Conservation (phyloP, 2,888 invertebrate species). For the Rotaria sp. region DNA sequence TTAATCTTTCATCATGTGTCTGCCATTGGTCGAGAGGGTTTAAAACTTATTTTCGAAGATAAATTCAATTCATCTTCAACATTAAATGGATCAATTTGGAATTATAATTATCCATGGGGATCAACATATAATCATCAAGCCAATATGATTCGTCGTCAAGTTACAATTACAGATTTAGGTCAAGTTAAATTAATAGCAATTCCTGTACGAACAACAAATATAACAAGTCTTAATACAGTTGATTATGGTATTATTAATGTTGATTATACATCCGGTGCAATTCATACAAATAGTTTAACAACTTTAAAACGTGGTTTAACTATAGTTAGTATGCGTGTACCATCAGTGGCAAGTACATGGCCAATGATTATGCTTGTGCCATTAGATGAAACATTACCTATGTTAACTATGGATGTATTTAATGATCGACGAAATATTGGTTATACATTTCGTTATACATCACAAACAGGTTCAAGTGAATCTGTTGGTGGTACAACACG, state of each 20-base stretch:
- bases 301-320: not conserved
- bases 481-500: not conserved
- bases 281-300: not conserved
- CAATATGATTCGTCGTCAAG: not conserved
- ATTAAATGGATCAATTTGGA: not conserved
- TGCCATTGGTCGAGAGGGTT: too few species aligned
- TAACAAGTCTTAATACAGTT: not conserved
- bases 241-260: not conserved
- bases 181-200: not conserved
- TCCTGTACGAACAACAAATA: not conserved
- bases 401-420: not conserved
- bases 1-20: too few species aligned
- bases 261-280: not conserved
- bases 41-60: too few species aligned
- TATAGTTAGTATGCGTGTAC: not conserved
- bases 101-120: not conserved
- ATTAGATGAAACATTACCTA: not conserved
- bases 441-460: not conserved
- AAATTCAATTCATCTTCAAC: too few species aligned
- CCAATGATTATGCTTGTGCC: not conserved
- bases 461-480: not conserved
- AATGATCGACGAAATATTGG: not conserved
- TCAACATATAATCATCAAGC: not conserved
- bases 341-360: not conserved
- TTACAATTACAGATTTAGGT: not conserved